A percentile compares a stretch with the other conserved stretches of the same genome.
phyloP scores from a whole-genome alignment of 2,797 vertebrate species.

The Danionella dracula region DNA sequence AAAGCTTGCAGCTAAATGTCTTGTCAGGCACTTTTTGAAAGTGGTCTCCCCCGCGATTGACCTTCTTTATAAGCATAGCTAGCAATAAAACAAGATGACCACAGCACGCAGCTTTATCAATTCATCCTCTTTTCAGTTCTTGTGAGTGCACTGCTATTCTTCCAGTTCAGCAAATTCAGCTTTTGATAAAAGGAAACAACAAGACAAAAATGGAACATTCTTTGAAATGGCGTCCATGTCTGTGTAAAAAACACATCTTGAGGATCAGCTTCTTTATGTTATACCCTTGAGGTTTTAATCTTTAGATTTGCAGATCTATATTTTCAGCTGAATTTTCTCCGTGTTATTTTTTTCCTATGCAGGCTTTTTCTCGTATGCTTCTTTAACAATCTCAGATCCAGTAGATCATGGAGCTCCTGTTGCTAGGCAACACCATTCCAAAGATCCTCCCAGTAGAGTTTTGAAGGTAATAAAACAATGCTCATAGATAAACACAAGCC shows the following conservation, averaged over 20 bases:
- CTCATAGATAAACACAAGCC: conserved; percentile 73
- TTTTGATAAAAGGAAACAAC: background rate
- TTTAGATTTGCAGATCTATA: background rate
- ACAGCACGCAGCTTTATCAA: background rate
- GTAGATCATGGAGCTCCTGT: conserved; percentile 67
- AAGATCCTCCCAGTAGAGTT: conserved; percentile 70
- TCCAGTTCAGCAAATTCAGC: background rate
- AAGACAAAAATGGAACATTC: background rate
- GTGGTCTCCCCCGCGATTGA: conserved; percentile 12
- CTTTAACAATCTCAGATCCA: conserved; percentile 56
- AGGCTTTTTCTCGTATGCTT: conserved; percentile 20
- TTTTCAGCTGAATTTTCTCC: background rate
- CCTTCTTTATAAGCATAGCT: conserved; percentile 27
- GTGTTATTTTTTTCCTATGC: background rate
- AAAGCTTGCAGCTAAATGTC: conserved; percentile 36
- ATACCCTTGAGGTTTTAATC: background rate
- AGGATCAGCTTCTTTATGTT: background rate
- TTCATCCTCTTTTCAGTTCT: background rate
- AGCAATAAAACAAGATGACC: conserved; percentile 25
- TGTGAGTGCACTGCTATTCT: background rate
- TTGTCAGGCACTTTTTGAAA: conserved; percentile 34
- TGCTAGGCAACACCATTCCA: conserved; percentile 75
- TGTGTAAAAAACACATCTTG: background rate
- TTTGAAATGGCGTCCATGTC: background rate
- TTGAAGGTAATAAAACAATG: conserved; percentile 79